phyloP scores from a whole-genome alignment of 2,797 vertebrate genomes.

The Neosalanx taihuensis region DNA sequence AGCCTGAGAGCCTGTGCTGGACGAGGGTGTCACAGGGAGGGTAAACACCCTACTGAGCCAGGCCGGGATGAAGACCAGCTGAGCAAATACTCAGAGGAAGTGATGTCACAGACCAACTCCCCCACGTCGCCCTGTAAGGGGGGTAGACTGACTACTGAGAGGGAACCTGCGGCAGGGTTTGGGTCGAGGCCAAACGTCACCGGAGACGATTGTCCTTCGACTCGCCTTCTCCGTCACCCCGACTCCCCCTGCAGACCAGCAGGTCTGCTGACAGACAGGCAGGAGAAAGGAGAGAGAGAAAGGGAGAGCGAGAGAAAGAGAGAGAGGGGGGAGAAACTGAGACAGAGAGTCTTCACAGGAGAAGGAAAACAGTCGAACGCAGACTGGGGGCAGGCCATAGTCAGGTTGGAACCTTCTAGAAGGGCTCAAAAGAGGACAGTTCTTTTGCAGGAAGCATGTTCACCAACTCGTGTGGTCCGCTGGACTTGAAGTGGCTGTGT shows the following conservation, averaged over 20 bases:
- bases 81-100: slow-evolving; percentile 57
- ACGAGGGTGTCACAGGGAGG: neutral
- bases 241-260: neutral
- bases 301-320: no score
- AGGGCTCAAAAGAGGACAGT: slow-evolving; percentile 19
- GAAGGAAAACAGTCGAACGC: slow-evolving; percentile 34
- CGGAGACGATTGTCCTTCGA: slow-evolving; percentile 24
- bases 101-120: slow-evolving; percentile 52
- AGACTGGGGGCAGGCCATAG: slow-evolving; percentile 4
- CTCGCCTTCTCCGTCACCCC: slow-evolving; percentile 26
- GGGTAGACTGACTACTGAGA: slow-evolving; percentile 20
- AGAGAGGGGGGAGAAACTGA: no score
- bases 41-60: neutral
- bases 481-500: no score
- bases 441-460: neutral
- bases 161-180: slow-evolving; percentile 38
- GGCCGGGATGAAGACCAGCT: slow-evolving; percentile 52
- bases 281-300: slow-evolving; percentile 14
- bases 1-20: neutral
- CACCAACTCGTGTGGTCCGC: no score
- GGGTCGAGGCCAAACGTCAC: slow-evolving; percentile 18
- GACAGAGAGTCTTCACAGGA: slow-evolving; percentile 18
- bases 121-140: slow-evolving; percentile 23
- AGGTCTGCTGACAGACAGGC: slow-evolving; percentile 39
- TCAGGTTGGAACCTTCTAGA: slow-evolving; percentile 31